Base-by-base conservation (phyloP, 2,113 vertebrate genomes). In the Cebidichthys violaceus region DNA sequence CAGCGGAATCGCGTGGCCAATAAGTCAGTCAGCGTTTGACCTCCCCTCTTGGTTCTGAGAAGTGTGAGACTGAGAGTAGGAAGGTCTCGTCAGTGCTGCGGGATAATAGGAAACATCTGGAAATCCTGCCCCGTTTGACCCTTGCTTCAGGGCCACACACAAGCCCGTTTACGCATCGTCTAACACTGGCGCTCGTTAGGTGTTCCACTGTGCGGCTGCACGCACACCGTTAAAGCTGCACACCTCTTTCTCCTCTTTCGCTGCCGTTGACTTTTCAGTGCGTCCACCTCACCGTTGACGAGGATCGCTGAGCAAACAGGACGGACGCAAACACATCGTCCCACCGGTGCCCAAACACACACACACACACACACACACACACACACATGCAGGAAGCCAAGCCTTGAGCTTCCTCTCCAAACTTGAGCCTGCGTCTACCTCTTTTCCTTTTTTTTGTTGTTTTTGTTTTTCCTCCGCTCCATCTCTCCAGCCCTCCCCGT, bases 101-200 rank as follows among this genome's bases (percentile, higher is more conserved):
- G 81, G 84, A 87, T 90, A 89, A 94, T 90, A 79, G 91, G 89
- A 94, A 94, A 93, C 92, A 94, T 94, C 94, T 94, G 93, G 87
- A 91, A 89, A 66, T 69, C 45, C 70, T 81, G 78, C 77, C 78
- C 76, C 17, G 74, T 73, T 41, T 74, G 87, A 88, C 88, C 90
- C 41, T 84, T 67, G 77, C 77, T 86, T 66, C 60, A 14, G 62
- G 90, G 85, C 89, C 89, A 90, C 86, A 91, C 89, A 87, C 84
- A 82, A 55, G 67, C 77, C 31, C 75, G 47, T 79, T 86, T 65
- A 29, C 74, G 64, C 61, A 69, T 37, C 47, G 37, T 66, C 68
- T 11, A 24, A 75, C 50, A 8, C 69, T 41, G 66, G 37, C 55
- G 15, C 83, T 9, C 10, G 52, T 54, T 4, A 10, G 3, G 22